Evolutionary conservation across 2,888 invertebrate species (phyloP).

Genomic region (Mechanitis mazaeus): DNA sequence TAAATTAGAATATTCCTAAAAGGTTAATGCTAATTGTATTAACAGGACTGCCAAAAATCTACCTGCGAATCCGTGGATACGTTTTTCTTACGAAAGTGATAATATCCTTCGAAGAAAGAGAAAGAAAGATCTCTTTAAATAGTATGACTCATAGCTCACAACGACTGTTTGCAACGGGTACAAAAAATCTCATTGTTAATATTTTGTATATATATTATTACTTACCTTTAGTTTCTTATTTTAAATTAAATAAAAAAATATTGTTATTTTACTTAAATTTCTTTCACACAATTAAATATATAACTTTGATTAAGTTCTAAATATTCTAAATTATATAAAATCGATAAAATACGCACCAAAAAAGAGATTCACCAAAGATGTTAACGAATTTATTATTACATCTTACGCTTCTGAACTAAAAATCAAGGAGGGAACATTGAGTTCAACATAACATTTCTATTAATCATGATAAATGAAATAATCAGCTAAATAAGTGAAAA

Average conservation of each 20-base stretch:
- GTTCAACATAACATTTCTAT: constrained; percentile 40
- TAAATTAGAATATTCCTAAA: no score
- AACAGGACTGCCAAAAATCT: no score
- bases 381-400: neutral
- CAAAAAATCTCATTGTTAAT: neutral
- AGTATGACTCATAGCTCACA: constrained; percentile 41
- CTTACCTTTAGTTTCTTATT: no score
- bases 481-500: constrained; percentile 37
- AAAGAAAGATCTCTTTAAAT: constrained; percentile 43
- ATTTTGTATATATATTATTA: neutral
- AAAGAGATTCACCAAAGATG: neutral
- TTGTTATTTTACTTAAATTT: no score
- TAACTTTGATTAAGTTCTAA: no score
- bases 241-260: no score
- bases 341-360: constrained; percentile 9
- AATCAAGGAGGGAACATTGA: constrained; percentile 53
- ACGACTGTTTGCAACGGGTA: neutral
- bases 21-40: no score
- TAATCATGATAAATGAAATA: constrained; percentile 34
- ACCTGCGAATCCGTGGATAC: no score
- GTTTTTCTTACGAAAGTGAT: constrained; percentile 6
- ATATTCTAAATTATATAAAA: neutral
- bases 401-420: constrained; percentile 11
- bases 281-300: no score
- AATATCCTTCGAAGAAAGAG: neutral